phyloP scores from a whole-genome alignment of 2,797 vertebrate genomes.

The Poecile montanus region DNA sequence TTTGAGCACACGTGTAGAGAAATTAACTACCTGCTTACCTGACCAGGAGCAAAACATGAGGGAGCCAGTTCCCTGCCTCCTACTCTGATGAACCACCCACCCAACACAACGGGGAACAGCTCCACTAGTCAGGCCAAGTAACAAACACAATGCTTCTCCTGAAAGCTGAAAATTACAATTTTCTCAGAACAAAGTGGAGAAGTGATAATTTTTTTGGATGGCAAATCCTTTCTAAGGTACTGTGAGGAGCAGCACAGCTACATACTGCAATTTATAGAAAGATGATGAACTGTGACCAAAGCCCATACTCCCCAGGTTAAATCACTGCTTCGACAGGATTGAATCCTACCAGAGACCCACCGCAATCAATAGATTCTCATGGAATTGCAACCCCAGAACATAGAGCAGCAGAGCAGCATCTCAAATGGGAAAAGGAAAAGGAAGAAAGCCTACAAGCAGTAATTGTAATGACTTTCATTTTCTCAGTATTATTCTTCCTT shows the following conservation, averaged over 20 bases:
- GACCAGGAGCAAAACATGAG: not conserved
- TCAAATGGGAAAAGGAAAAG: not conserved
- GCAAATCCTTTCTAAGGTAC: not conserved
- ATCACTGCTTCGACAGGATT: not conserved
- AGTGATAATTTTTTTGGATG: not conserved
- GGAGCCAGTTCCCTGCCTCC: not conserved
- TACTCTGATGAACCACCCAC: not conserved
- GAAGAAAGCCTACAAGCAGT: not conserved
- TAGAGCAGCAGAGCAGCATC: not conserved
- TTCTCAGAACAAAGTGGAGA: not conserved
- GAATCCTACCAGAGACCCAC: not conserved
- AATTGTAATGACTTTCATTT: not conserved
- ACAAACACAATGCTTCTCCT: not conserved
- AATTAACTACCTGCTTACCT: not conserved
- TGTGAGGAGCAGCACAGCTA: not conserved
- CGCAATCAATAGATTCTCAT: not conserved
- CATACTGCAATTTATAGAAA: not conserved
- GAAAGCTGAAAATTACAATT: not conserved
- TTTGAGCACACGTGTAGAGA: not conserved
- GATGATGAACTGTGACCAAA: not conserved
- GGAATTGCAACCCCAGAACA: not conserved
- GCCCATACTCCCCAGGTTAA: not conserved
- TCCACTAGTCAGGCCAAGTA: not conserved
- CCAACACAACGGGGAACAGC: not conserved
- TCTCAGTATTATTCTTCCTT: not conserved